Base-by-base conservation (phyloP, 2,113 vertebrate genomes). In the Gallinago undulata region DNA sequence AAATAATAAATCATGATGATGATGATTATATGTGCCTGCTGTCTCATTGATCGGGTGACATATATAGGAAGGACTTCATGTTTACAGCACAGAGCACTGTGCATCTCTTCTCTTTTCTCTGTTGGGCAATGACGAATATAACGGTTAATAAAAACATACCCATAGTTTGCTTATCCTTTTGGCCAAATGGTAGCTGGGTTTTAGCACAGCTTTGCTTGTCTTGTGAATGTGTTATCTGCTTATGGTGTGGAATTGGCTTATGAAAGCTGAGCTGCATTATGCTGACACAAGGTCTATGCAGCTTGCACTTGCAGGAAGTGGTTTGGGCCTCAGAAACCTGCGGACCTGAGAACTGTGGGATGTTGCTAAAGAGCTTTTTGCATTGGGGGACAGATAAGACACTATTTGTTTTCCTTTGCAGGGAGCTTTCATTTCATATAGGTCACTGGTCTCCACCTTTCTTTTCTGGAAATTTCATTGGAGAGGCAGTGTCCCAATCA, bases 161-260 rank as follows among this genome's bases (percentile, higher is more conserved):
- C 87, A 43, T 74, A 81, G 84, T 75, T 96, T 33, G 6, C 60
- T 88, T 56, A 43, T 55, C 93, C 84, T 73, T 31, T 70, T 69
- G 75, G 83, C 69, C 87, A 78, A 92, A 37, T 24, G 68, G 72
- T 76, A 33, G 78, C 90, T 90, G 84, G 76, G 59, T 74, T 94
- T 90, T 91, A 91, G 33, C 69, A 74, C 75, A 64, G 91, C 91
- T 97, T 96, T 95, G 77, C 94, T 91, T 90, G 92, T 92, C 95
- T 94, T 81, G 91, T 96, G 89, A 94, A 62, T 18, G n/a, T 1
- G 25, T 95, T 90, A 96, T 79, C 95, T 97, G 87, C 95, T 96
- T 97, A 90, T 7, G 51, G 66, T 3, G 16, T 60, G 78, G 93
- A 91, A 85, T 90, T 72, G 1, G 96, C 94, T 97, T 97, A 94